Evolutionary conservation across 2,888 invertebrate species (phyloP).

Genomic region (Epistrophe eligans): DNA sequence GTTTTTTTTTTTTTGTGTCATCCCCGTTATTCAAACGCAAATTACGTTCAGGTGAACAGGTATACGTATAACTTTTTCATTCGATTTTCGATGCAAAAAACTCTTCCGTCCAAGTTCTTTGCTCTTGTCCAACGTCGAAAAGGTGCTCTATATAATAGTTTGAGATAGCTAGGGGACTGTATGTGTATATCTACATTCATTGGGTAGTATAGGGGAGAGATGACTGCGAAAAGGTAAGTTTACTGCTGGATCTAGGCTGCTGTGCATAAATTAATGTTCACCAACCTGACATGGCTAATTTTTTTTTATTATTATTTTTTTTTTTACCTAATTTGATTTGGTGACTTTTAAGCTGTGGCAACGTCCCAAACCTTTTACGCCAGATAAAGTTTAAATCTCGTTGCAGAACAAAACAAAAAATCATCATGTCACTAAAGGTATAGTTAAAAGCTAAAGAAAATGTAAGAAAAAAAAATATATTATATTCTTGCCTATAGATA

Average conservation of each 20-base stretch:
- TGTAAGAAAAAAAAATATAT: conserved; percentile 27
- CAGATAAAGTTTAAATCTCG: conserved; percentile 70
- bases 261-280: conserved; percentile 69
- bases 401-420: conserved; percentile 32
- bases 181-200: not conserved
- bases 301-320: conserved; percentile 49
- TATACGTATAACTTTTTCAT: conserved; percentile 76
- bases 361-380: conserved; percentile 62
- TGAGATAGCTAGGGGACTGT: not conserved
- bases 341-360: conserved; percentile 73
- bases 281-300: conserved; percentile 62
- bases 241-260: conserved; percentile 59
- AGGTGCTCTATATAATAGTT: conserved; percentile 31
- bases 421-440: not conserved
- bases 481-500: not conserved
- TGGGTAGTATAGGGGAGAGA: not conserved
- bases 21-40: conserved; percentile 71
- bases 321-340: conserved; percentile 70
- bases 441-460: conserved; percentile 6
- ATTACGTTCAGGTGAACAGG: conserved; percentile 72
- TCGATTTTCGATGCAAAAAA: conserved; percentile 74
- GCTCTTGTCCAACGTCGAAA: conserved; percentile 26
- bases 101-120: conserved; percentile 47
- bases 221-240: conserved; percentile 55
- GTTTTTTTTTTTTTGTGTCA: conserved; percentile 53